Conservation (phyloP, 1,140 invertebrate species). For the Aricia agestis region DNA sequence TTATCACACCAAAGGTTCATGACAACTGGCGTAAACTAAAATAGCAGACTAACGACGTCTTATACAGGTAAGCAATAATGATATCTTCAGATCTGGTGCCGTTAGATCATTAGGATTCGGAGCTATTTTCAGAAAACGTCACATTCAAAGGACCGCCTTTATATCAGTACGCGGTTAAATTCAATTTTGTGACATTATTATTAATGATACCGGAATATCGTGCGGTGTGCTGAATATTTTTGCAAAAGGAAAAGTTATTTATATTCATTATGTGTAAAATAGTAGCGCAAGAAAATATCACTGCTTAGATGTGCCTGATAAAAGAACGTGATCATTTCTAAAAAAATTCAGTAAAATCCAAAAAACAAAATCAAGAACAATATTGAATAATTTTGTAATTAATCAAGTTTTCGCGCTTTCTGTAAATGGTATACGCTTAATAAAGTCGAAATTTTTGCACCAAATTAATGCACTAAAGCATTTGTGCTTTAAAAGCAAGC, state of each 20-base stretch:
- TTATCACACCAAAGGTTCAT: background rate
- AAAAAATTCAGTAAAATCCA: too few species aligned
- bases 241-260: too few species aligned
- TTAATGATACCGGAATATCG: background rate
- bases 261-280: too few species aligned
- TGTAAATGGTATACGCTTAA: too few species aligned
- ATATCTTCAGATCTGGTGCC: conserved; percentile 59
- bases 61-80: conserved; percentile 69
- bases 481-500: too few species aligned
- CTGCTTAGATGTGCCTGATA: too few species aligned
- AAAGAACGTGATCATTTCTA: too few species aligned
- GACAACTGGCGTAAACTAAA: conserved; percentile 41
- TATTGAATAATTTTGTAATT: too few species aligned
- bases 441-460: too few species aligned
- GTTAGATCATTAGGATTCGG: conserved; percentile 58
- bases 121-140: conserved; percentile 43
- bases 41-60: conserved; percentile 68
- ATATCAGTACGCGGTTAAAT: conserved; percentile 3
- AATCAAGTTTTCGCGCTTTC: too few species aligned
- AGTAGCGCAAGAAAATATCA: too few species aligned
- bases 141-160: conserved; percentile 19
- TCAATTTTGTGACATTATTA: background rate
- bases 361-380: too few species aligned
- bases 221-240: background rate
- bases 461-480: background rate